Percentiles rank a stretch among this genome's conserved stretches.
Conservation (phyloP, 2,113 vertebrate species). For the Lepisosteus oculatus region DNA sequence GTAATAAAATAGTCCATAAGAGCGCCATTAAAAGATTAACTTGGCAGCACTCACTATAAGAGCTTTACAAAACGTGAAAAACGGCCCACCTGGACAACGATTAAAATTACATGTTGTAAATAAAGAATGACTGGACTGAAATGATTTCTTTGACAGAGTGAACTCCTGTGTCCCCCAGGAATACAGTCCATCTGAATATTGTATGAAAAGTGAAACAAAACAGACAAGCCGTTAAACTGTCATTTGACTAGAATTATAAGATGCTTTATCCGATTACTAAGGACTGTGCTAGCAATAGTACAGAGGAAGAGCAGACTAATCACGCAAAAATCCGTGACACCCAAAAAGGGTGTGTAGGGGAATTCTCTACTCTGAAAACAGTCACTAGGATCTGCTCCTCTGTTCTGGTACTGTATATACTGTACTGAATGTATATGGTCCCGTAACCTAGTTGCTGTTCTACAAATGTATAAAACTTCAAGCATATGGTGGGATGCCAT, state of each 20-base stretch:
- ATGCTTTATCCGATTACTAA: slow-evolving; percentile 45
- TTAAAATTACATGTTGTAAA: slow-evolving; percentile 41
- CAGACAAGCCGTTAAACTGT: slow-evolving; percentile 34
- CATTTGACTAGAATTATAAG: slow-evolving; percentile 41
- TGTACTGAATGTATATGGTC: no score
- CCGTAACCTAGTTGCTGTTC: no score
- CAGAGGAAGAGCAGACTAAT: slow-evolving; percentile 25
- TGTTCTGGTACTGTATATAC: slow-evolving; percentile 3
- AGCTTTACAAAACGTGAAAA: slow-evolving; percentile 24
- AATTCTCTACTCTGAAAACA: slow-evolving; percentile 7
- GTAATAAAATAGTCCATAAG: slow-evolving; percentile 26
- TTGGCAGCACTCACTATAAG: slow-evolving; percentile 31
- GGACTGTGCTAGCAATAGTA: slow-evolving; percentile 33
- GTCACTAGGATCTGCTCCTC: slow-evolving; percentile 11
- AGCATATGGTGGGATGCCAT: no score
- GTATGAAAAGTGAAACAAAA: slow-evolving; percentile 13
- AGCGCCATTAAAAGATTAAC: slow-evolving; percentile 25
- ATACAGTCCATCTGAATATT: slow-evolving; percentile 15
- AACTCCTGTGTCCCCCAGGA: slow-evolving; percentile 32
- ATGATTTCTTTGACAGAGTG: slow-evolving; percentile 50
- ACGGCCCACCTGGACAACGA: slow-evolving; percentile 45
- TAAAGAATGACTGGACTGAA: slow-evolving; percentile 46
- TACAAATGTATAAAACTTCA: no score
- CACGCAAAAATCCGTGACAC: background rate
- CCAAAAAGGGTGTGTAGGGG: no score